These are phyloP conservation scores for Pterocles orientalis DNA, from an alignment of 2,113 vertebrate genomes.

Conservation along the genomic window DNA sequence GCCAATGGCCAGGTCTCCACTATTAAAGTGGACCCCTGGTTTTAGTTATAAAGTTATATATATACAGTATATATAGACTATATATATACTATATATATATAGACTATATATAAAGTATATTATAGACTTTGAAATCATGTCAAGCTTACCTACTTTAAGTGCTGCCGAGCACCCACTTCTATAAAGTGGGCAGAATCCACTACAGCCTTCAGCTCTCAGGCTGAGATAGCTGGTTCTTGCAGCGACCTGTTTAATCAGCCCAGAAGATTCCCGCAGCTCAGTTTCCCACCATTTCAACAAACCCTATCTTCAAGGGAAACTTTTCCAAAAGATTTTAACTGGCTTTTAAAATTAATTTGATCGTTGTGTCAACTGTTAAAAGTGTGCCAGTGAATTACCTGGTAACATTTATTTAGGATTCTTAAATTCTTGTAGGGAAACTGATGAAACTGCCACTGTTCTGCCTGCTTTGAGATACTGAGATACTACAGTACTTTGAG, in stretches of 20 bases:
- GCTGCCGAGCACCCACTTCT: neutral
- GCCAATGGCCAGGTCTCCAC: too few relatives aligned
- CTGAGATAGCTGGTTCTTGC: neutral
- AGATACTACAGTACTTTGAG: neutral
- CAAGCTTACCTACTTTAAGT: neutral
- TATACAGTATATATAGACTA: too few relatives aligned
- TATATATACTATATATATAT: too few relatives aligned
- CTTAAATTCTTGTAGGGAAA: neutral
- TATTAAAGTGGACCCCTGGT: neutral
- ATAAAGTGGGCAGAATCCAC: neutral
- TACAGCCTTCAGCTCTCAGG: neutral
- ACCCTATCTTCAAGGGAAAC: neutral
- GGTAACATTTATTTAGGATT: neutral
- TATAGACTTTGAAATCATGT: neutral
- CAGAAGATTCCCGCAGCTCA: neutral
- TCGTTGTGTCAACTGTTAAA: neutral
- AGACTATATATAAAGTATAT: too few relatives aligned
- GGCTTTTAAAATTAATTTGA: neutral
- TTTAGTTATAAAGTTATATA: constrained; percentile 21
- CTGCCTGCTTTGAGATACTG: neutral
- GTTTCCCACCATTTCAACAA: neutral
- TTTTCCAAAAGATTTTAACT: neutral
- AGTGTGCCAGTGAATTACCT: neutral
- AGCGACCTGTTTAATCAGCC: neutral
- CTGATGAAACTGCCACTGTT: neutral